phyloP scores from a whole-genome alignment of 2,113 vertebrate genomes.

The Phrynosoma blainvillii region DNA sequence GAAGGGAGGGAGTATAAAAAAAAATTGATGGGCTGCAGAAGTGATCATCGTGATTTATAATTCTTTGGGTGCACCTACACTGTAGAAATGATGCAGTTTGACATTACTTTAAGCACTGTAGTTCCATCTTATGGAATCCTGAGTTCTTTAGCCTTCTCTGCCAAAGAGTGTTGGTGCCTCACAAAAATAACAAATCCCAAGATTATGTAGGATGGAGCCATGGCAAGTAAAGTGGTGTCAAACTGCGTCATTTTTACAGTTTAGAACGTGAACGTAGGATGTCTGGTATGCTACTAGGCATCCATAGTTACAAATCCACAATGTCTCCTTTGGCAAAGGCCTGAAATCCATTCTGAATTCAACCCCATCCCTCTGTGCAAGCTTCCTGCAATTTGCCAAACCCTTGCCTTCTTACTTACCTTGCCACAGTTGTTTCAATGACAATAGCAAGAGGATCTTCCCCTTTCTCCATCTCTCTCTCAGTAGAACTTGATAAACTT shows the following conservation, averaged over 20 bases:
- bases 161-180: no score
- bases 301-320: not conserved
- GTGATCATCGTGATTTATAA: no score
- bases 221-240: no score
- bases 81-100: no score
- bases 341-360: not conserved
- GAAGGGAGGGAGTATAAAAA: constrained; percentile 17
- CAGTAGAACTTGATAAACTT: not conserved
- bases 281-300: not conserved
- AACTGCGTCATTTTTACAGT: no score
- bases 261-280: not conserved
- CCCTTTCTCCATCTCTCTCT: not conserved
- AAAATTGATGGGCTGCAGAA: constrained; percentile 5
- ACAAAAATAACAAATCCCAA: no score
- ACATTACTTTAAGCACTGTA: not conserved
- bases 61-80: no score
- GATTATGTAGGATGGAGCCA: no score
- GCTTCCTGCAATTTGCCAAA: not conserved
- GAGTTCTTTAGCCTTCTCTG: no score
- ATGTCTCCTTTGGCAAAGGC: no score
- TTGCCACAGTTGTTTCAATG: not conserved
- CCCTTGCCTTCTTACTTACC: not conserved
- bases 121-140: not conserved
- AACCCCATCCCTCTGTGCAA: no score
- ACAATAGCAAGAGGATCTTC: not conserved